Conservation (phyloP, 1,140 invertebrate species). For the Cydia fagiglandana region DNA sequence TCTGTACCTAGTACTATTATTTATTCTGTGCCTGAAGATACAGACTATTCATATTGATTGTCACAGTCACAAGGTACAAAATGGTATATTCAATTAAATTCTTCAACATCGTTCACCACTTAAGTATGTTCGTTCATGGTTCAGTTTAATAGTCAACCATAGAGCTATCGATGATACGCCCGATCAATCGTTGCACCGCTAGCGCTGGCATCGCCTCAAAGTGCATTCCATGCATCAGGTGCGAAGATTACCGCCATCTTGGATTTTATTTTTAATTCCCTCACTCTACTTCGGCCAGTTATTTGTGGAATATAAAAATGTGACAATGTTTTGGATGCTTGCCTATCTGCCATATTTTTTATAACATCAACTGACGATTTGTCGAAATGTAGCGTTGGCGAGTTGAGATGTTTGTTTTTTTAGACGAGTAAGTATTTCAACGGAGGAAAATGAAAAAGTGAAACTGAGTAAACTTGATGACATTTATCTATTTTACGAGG, state of each 20-base stretch:
- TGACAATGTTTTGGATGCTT: conserved; percentile 29
- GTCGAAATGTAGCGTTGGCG: conserved; percentile 20
- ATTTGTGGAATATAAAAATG: conserved; percentile 16
- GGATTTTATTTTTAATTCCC: conserved; percentile 27
- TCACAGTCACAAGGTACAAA: no score
- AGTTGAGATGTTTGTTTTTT: neutral
- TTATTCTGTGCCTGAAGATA: no score
- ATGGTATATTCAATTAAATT: no score
- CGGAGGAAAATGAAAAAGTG: neutral
- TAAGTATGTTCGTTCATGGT: neutral
- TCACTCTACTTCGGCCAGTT: conserved; percentile 3
- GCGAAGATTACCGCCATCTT: conserved; percentile 20
- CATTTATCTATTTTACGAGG: neutral
- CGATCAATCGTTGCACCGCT: conserved; percentile 28
- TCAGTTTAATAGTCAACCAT: neutral
- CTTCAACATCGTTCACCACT: neutral
- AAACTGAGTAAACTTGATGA: neutral
- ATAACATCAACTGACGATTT: conserved; percentile 25
- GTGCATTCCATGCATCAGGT: conserved; percentile 28
- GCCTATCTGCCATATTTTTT: conserved; percentile 28
- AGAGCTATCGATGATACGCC: neutral
- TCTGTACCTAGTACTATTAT: no score
- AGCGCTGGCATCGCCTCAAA: conserved; percentile 23
- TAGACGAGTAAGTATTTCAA: neutral
- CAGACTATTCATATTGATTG: no score